Evolutionary conservation across 2,113 vertebrate species (phyloP).

Genomic region (Scatophagus argus): DNA sequence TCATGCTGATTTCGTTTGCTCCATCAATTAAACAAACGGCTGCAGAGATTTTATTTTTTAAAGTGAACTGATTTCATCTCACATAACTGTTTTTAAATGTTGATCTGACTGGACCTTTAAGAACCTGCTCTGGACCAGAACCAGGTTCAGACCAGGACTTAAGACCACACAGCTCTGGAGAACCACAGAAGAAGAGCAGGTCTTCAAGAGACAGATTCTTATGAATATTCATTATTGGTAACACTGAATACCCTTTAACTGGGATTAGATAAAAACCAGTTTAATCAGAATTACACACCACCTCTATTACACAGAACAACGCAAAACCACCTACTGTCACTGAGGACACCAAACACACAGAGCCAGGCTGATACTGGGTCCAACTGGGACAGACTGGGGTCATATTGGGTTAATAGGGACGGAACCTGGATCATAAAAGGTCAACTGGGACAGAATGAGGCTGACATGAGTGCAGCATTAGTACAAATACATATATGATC

Average conservation of each 20-base stretch:
- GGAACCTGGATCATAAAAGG: no score
- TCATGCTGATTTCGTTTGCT: not conserved
- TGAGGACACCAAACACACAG: constrained; percentile 33
- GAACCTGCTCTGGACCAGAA: not conserved
- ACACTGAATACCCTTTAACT: not conserved
- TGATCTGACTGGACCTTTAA: not conserved
- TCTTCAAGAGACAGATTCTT: not conserved
- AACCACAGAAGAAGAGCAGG: constrained; percentile 22
- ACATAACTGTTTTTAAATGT: not conserved
- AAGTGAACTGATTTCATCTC: not conserved
- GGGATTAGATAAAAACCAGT: constrained; percentile 14
- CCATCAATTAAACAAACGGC: no score
- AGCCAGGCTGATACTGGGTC: not conserved
- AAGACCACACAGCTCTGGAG: not conserved
- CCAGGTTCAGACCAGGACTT: not conserved
- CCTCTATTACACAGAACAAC: constrained; percentile 36
- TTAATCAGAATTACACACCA: constrained; percentile 22
- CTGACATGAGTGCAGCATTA: not conserved
- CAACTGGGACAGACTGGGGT: not conserved
- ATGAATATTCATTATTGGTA: constrained; percentile 1
- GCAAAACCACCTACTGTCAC: constrained; percentile 39
- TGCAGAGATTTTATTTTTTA: no score
- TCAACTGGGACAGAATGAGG: not conserved
- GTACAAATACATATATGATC: not conserved
- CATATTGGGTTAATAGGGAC: no score